phyloP scores from a whole-genome alignment of 2,888 invertebrate species.

The Sepioteuthis lessoniana region DNA sequence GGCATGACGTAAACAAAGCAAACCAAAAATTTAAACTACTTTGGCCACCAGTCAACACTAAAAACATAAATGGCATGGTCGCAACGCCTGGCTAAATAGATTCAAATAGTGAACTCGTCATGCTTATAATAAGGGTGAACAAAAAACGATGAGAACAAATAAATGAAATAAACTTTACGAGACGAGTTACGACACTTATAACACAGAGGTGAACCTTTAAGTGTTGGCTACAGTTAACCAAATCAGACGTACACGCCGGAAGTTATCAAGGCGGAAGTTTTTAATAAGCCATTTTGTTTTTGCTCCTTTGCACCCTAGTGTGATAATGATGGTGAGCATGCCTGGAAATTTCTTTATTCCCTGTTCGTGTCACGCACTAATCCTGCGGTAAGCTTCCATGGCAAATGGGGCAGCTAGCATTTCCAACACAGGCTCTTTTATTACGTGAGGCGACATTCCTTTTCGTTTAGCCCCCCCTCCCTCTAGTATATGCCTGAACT shows the following conservation, averaged over 20 bases:
- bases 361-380: constrained; percentile 4
- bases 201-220: background rate
- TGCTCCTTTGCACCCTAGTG: background rate
- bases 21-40: too few species aligned
- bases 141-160: too few species aligned
- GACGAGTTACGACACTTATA: background rate
- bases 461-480: background rate
- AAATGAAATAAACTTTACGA: background rate
- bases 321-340: background rate
- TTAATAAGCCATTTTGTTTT: constrained; percentile 21
- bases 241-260: background rate
- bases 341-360: constrained; percentile 10
- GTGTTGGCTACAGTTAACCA: background rate
- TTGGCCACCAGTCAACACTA: too few species aligned
- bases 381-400: background rate
- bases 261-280: background rate
- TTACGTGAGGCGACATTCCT: background rate
- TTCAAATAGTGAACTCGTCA: too few species aligned
- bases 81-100: too few species aligned
- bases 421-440: background rate
- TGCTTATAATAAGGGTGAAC: too few species aligned
- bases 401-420: background rate
- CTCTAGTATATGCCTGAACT: background rate
- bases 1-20: too few species aligned
- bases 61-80: too few species aligned